Evolutionary conservation across 2,888 invertebrate genomes (phyloP), one percentile per base, ranked within the genome.

Genomic region (Abrostola tripartita): DNA sequence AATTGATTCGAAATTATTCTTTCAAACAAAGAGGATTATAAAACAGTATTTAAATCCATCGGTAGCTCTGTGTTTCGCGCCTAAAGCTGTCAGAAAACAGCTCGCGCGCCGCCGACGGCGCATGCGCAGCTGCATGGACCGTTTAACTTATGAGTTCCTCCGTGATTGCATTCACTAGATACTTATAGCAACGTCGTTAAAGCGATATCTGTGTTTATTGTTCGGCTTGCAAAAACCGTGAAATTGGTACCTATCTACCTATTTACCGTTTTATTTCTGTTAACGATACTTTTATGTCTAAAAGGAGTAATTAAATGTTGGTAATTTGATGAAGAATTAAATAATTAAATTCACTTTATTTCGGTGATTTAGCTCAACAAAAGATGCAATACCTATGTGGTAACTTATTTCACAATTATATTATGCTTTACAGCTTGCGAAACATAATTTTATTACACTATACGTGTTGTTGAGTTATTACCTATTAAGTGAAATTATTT

Each of bases 101-200:
- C 84, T 84, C 84, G 83, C 80, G 85, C 85, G 81, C 76, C 71
- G 83, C 82, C 80, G 71, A 68, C 68, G 78, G 79, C 72, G 75
- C 74, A 75, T 50, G 79, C 75, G 85, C 89, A 90, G 87, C 90
- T 90, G 89, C 86, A 79, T 71, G 69, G 67, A 63, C 66, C 73
- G 72, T 73, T 78, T 71, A 82, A 77, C 76, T 81, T 74, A 81
- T 78, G 78, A 78, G 77, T 68, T 74, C 71, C 68, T 59, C 62
- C 40, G 50, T 75, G 78, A 81, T 81, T 78, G 76, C 76, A 70
- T 68, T 69, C 61, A 56, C 62, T 52, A 72, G 74, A 79, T 79
- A 76, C 60, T 64, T 71, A 62, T 67, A 71, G 63, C 65, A 63
- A 62, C 57, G 65, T 58, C 52, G 65, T 70, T 79, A 78, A 79